Conservation (phyloP, 1,140 invertebrate species). For the Bemisia tabaci region DNA sequence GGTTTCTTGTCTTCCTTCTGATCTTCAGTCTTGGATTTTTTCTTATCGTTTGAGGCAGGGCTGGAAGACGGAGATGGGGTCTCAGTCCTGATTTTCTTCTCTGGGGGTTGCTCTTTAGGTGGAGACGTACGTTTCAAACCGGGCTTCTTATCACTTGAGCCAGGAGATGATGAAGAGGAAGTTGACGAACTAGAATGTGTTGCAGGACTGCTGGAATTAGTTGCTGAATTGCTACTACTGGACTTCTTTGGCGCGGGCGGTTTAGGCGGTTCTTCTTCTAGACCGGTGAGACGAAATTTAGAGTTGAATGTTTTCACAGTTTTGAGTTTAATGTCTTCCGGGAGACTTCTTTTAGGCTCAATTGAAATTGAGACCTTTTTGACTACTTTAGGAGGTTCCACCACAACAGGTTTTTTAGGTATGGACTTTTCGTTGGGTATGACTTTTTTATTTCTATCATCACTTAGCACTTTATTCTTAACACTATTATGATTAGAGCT, state of each 20-base stretch:
- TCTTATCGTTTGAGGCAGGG: background rate
- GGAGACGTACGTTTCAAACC: constrained; percentile 15
- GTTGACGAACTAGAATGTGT: background rate
- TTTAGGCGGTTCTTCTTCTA: constrained; percentile 66
- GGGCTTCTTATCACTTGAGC: constrained; percentile 25
- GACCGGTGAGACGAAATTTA: constrained; percentile 70
- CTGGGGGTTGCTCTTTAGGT: constrained; percentile 36
- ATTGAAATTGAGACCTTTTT: constrained; percentile 68
- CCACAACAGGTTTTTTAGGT: constrained; percentile 15
- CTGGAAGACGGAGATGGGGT: constrained; percentile 1
- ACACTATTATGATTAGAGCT: constrained; percentile 13
- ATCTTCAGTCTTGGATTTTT: constrained; percentile 15
- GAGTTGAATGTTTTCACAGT: constrained; percentile 80
- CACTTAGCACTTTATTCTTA: constrained; percentile 18
- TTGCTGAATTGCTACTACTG: background rate
- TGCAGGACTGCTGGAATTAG: background rate
- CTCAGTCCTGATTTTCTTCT: constrained; percentile 57
- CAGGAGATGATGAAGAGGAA: background rate
- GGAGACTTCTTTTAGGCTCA: constrained; percentile 49
- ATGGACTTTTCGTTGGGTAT: background rate
- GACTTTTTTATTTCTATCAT: constrained; percentile 33
- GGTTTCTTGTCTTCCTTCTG: constrained; percentile 41
- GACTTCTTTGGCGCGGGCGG: constrained; percentile 43
- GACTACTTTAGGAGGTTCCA: constrained; percentile 21
- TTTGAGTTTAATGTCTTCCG: constrained; percentile 49